Base-by-base conservation (phyloP, 1,140 invertebrate species). In the Lethrus apterus region DNA sequence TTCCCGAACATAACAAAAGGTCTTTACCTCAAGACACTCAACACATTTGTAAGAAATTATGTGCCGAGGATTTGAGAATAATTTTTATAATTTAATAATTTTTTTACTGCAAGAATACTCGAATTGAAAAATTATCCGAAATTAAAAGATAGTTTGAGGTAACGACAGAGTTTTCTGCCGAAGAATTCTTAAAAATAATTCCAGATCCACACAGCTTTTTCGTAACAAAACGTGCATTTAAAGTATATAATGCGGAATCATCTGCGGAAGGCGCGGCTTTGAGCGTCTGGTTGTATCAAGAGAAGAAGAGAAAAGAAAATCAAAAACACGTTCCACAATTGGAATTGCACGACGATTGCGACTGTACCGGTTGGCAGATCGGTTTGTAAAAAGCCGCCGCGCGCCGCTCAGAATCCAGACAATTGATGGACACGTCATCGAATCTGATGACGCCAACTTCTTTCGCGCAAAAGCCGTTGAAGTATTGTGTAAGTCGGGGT, bases 181-280 rank as follows among this genome's bases (percentile, higher is more conserved):
- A n/a, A n/a, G n/a, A n/a, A n/a, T n/a, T n/a, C n/a, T n/a, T n/a
- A n/a, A n/a, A n/a, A n/a, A n/a, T n/a, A n/a, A n/a, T n/a, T n/a
- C n/a, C n/a, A n/a, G n/a, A n/a, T n/a, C n/a, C n/a, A n/a, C n/a
- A n/a, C n/a, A n/a, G n/a, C n/a, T n/a, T n/a, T n/a, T n/a, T n/a
- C n/a, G n/a, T n/a, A n/a, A n/a, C n/a, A n/a, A n/a, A n/a, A n/a
- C n/a, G n/a, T n/a, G n/a, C n/a, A n/a, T n/a, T n/a, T n/a, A n/a
- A n/a, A n/a, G n/a, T n/a, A n/a, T n/a, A n/a, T n/a, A n/a, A 84
- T 62, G 73, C 81, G 3, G 81, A 85, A 64, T 82, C 82, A 23
- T 77, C 82, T 5, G 83, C 84, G 4, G 84, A 88, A 63, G 84
- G 83, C 3, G 75, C 78, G 11, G 63, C 69, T 9, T 65, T 88